Percentiles rank a stretch among this genome's conserved stretches.
Conservation (phyloP, 1,140 invertebrate genomes). For the Drosophila ananassae region DNA sequence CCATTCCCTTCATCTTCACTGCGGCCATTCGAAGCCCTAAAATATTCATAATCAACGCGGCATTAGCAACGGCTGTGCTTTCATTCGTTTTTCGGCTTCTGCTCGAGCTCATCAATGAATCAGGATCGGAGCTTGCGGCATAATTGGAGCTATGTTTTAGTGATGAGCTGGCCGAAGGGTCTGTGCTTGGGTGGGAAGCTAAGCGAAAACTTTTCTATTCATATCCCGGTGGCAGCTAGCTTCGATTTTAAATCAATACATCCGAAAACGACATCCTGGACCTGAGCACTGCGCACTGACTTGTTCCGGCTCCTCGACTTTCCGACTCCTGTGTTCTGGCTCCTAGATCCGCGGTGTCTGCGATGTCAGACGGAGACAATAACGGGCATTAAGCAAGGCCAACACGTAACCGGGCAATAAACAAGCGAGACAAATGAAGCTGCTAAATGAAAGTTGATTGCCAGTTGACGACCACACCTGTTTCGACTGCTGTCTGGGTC, state of each 20-base stretch:
- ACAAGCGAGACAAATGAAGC: constrained; percentile 81
- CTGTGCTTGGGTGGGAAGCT: not conserved
- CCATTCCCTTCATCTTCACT: constrained; percentile 23
- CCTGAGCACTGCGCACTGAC: constrained; percentile 21
- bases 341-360: not conserved
- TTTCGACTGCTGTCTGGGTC: constrained; percentile 34
- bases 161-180: constrained; percentile 29
- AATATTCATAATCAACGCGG: constrained; percentile 79
- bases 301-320: constrained; percentile 7
- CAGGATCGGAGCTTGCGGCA: constrained; percentile 44
- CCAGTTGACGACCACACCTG: constrained; percentile 79
- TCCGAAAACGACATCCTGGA: constrained; percentile 10
- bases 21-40: constrained; percentile 39
- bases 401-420: constrained; percentile 80
- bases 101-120: constrained; percentile 48
- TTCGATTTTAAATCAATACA: constrained; percentile 40
- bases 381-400: constrained; percentile 76
- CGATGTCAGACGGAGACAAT: constrained; percentile 50
- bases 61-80: constrained; percentile 62
- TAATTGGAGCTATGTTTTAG: constrained; percentile 63
- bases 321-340: constrained; percentile 5
- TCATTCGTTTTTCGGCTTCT: constrained; percentile 42
- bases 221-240: not conserved
- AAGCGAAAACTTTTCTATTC: not conserved
- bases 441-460: constrained; percentile 82